Base-by-base conservation (phyloP, 2,888 invertebrate genomes). In the Macrosiphum euphorbiae region DNA sequence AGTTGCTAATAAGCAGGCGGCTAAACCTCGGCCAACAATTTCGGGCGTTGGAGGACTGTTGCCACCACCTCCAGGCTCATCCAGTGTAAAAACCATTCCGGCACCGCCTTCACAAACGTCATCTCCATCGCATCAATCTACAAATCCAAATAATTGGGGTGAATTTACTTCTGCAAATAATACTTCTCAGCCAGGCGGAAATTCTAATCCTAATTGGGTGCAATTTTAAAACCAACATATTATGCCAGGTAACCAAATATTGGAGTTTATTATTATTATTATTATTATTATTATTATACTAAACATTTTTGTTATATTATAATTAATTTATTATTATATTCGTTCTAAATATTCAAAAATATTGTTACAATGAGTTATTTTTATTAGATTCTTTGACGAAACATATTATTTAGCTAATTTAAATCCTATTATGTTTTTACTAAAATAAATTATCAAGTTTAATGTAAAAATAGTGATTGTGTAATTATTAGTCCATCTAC, bases 51-150 rank as follows among this genome's bases (percentile, higher is more conserved):
- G 97, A 28, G 97, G 96, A 5, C 96, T 97, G 4, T 96, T 98
- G 94, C 97, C 98, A 92, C 99, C 99, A 78, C 99, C 99, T 13
- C 98, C 99, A 24, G 98, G 98, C 0, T 97, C 97, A 50, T 93
- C 93, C 26, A 35, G 94, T 86, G 97, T 97, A 3, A 97, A 97
- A 96, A 96, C 98, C 94, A 97, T 98, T 35, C 97, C 98, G 94
- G 98, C 98, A 90, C 98, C 98, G 3, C 96, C 96, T 91, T 96
- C 96, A 58, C 96, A 96, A 87, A 97, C 97, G n/a, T 97, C 97
- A 16, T 98, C 98, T 28, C 98, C 98, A 67, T 97, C 97, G 91
- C 97, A 98, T 94, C 97, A 97, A 67, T 93, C 95, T 11, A 94
- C 94, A 26, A 95, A 95, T 94, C 91, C 95, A 7, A 95, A 95